A percentile compares a stretch with the other conserved stretches of the same genome.
Conservation (phyloP, 1,140 invertebrate species). For the Lepidostoma basale region DNA sequence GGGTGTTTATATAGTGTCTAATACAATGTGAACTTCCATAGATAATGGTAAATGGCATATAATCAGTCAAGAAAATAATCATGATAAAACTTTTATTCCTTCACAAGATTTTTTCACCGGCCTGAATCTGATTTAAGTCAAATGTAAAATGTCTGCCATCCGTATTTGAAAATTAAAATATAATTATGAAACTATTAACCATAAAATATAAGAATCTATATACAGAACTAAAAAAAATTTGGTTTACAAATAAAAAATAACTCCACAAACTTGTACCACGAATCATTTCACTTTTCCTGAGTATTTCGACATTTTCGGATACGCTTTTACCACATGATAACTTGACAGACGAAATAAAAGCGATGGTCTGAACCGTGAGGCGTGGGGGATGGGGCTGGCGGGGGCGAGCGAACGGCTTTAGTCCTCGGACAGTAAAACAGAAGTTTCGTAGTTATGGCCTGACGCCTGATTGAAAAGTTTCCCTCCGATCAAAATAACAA, state of each 20-base stretch:
- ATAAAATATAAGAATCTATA: background rate
- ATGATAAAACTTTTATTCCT: no score
- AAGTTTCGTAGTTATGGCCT: conserved; percentile 30
- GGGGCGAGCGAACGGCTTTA: conserved; percentile 6
- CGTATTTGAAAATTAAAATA: no score
- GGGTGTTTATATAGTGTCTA: no score
- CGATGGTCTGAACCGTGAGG: background rate
- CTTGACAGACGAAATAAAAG: conserved; percentile 3
- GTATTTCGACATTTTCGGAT: background rate
- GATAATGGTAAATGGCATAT: no score
- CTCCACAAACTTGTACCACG: background rate
- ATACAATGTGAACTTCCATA: no score
- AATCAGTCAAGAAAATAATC: no score
- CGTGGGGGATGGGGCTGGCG: background rate
- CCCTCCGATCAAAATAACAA: conserved; percentile 24
- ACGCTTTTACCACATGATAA: background rate
- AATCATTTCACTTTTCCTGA: background rate
- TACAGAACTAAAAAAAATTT: background rate
- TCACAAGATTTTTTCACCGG: no score
- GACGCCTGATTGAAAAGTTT: conserved; percentile 39
- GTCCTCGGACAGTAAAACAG: conserved; percentile 28
- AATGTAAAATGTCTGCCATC: no score
- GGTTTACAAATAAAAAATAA: background rate
- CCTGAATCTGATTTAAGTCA: no score
- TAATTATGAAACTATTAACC: background rate